A percentile compares a stretch with the other conserved stretches of the same genome.
phyloP scores from a whole-genome alignment of 2,888 invertebrate species.

The Notodromas monacha region DNA sequence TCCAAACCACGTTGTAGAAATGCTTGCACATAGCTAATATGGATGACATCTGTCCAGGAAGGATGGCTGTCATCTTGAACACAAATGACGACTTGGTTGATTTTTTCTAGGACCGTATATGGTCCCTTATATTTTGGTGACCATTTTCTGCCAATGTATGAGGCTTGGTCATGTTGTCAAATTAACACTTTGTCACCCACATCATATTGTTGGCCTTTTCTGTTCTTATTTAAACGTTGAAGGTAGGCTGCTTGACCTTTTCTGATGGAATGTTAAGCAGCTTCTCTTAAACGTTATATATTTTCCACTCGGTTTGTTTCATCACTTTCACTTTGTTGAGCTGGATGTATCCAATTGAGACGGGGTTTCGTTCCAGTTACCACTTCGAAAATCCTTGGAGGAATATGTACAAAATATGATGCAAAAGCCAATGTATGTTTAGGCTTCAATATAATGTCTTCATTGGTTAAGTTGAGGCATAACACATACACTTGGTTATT shows the following conservation, averaged over 20 bases:
- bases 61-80: conserved; percentile 4
- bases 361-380: conserved; percentile 4
- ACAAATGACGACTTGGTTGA: conserved; percentile 4
- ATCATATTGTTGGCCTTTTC: conserved; percentile 4
- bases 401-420: conserved; percentile 4
- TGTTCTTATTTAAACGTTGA: conserved; percentile 1
- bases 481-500: too few species aligned
- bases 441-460: conserved; percentile 4
- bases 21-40: conserved; percentile 2
- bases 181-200: conserved; percentile 4
- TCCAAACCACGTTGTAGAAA: conserved; percentile 2
- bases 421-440: conserved; percentile 4
- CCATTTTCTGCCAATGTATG: conserved; percentile 4
- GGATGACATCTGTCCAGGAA: conserved; percentile 4
- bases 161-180: conserved; percentile 4
- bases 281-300: conserved; percentile 4
- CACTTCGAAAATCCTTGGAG: conserved; percentile 4
- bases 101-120: conserved; percentile 4
- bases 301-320: conserved; percentile 4
- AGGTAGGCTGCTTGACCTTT: conserved; percentile 4
- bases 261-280: conserved; percentile 4
- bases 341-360: conserved; percentile 4
- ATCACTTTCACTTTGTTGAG: conserved; percentile 4
- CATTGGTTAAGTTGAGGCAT: too few species aligned
- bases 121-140: conserved; percentile 4